Evolutionary conservation across 35 echinoderm and acorn worm genomes (phyloP).

Genomic region (Patiria miniata): DNA sequence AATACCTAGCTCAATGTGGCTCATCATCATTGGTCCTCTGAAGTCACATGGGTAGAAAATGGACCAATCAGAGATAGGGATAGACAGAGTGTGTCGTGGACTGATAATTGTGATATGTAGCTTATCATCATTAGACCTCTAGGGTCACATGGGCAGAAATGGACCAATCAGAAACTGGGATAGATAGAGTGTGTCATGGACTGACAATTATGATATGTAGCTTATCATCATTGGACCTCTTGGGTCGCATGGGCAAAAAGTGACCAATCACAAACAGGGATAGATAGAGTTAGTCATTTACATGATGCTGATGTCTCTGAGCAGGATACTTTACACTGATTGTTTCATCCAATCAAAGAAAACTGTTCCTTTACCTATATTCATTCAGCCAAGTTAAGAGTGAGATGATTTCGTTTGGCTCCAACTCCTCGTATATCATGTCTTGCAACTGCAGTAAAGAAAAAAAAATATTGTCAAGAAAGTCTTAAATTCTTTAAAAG

Average conservation of each 20-base stretch:
- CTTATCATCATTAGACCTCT: slow-evolving; percentile 71
- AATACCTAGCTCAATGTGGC: slow-evolving; percentile 62
- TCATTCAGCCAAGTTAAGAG: slow-evolving; percentile 87
- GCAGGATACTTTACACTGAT: too few species aligned
- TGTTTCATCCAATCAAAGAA: too few species aligned
- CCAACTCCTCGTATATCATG: slow-evolving; percentile 62
- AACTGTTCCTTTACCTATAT: slow-evolving; percentile 76
- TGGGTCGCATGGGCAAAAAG: background rate
- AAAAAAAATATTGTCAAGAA: slow-evolving; percentile 3
- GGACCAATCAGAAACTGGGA: background rate
- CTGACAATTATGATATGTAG: too few species aligned
- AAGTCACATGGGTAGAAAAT: background rate
- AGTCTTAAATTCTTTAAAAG: too few species aligned
- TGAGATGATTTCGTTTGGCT: slow-evolving; percentile 90
- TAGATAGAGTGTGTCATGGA: too few species aligned
- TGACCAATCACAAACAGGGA: background rate
- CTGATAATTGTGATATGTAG: too few species aligned
- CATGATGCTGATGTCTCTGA: too few species aligned
- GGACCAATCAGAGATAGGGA: background rate
- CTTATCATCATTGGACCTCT: slow-evolving; percentile 72
- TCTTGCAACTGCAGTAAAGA: slow-evolving; percentile 71
- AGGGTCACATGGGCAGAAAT: background rate
- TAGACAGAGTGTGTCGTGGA: background rate
- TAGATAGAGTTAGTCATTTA: too few species aligned
- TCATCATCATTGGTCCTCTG: slow-evolving; percentile 78